Evolutionary conservation across 2,888 invertebrate genomes (phyloP).

Genomic region (Drosophila buzzatii): DNA sequence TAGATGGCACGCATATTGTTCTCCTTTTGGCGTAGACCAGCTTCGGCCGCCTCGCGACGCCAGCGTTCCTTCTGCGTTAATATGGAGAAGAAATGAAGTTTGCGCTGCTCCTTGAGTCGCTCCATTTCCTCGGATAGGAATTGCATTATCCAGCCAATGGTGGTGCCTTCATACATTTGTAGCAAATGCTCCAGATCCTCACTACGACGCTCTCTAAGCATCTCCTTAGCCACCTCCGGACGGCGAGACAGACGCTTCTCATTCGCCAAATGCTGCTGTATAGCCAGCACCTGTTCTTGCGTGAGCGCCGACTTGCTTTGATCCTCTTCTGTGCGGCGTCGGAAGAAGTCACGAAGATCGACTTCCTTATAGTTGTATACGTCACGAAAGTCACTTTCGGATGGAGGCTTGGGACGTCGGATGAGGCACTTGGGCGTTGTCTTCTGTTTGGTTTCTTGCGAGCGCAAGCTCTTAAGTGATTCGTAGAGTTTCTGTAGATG

Average conservation of each 20-base stretch:
- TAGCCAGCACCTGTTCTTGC: conserved; percentile 12
- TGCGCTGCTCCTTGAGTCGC: conserved; percentile 91
- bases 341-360: conserved; percentile 21
- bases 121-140: conserved; percentile 92
- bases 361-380: conserved; percentile 23
- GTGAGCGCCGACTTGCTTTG: fast-evolving
- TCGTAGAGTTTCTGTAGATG: conserved; percentile 83
- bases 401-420: conserved; percentile 19
- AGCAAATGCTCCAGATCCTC: conserved; percentile 85
- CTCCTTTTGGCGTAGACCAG: conserved; percentile 92
- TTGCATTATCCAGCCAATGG: conserved; percentile 90
- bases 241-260: background rate
- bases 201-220: conserved; percentile 77
- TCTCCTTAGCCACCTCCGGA: conserved; percentile 21
- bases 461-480: conserved; percentile 74
- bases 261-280: conserved; percentile 12
- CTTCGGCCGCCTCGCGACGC: conserved; percentile 92
- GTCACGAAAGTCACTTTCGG: background rate
- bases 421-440: conserved; percentile 75
- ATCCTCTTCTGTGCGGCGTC: fast-evolving
- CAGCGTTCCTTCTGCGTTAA: conserved; percentile 91
- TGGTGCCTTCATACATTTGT: conserved; percentile 90
- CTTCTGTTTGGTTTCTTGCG: conserved; percentile 61
- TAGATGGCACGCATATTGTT: conserved; percentile 90
- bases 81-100: conserved; percentile 91